phyloP scores from a whole-genome alignment of 2,797 vertebrate species.

The Bufotes viridis region DNA sequence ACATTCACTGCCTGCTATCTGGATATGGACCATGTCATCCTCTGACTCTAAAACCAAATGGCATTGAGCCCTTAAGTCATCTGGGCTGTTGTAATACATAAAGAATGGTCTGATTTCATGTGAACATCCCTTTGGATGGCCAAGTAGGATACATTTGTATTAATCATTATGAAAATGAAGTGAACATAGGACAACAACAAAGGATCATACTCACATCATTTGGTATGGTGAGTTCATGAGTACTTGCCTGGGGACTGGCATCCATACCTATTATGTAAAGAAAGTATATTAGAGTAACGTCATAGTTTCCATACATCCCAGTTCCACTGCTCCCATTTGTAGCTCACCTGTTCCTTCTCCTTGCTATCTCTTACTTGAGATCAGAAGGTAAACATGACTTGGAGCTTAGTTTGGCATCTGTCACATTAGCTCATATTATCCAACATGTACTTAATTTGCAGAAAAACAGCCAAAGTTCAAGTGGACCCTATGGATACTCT shows the following conservation, averaged over 20 bases:
- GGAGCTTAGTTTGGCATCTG: not conserved
- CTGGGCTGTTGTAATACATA: not conserved
- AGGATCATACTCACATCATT: constrained; percentile 92
- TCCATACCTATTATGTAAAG: constrained; percentile 90
- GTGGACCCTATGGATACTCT: not conserved
- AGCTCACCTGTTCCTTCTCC: constrained; percentile 17
- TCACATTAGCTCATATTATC: not conserved
- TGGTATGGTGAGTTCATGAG: constrained; percentile 99
- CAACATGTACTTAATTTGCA: not conserved
- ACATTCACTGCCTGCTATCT: not conserved
- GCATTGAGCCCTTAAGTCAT: not conserved
- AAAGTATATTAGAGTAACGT: constrained; percentile 69
- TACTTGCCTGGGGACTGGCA: constrained; percentile 96
- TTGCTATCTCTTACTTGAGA: not conserved
- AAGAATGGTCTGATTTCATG: not conserved
- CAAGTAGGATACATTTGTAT: not conserved
- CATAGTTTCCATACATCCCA: not conserved
- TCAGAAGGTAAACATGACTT: not conserved
- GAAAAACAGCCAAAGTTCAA: not conserved
- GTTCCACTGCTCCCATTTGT: not conserved
- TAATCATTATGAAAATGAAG: not conserved
- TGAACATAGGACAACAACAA: not conserved
- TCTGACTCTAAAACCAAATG: not conserved
- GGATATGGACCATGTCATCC: not conserved
- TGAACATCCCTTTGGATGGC: not conserved